Conservation (phyloP, 2,113 vertebrate species). For the Piprites chloris region DNA sequence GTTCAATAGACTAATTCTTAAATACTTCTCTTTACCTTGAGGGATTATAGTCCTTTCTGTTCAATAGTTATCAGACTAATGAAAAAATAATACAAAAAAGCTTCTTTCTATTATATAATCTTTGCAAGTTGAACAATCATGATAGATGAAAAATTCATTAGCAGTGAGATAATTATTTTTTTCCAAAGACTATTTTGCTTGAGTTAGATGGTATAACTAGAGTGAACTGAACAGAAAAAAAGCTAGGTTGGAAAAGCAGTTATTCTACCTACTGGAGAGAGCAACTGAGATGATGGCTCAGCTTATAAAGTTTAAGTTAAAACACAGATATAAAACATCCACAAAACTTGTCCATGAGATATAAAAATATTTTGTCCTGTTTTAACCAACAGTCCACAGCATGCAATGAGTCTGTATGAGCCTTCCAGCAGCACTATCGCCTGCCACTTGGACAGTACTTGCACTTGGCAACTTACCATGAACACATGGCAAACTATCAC, state of each 20-base stretch:
- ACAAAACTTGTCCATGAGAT: neutral
- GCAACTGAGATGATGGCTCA: neutral
- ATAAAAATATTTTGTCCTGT: neutral
- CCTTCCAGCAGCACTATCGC: neutral
- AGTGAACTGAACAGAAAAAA: neutral
- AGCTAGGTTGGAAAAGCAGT: neutral
- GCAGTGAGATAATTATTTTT: neutral
- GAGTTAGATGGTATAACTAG: neutral
- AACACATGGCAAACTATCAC: slow-evolving; percentile 17
- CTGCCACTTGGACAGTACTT: neutral
- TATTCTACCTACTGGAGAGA: neutral
- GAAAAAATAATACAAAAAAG: neutral
- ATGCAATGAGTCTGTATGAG: neutral
- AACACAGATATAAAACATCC: neutral
- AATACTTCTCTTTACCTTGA: neutral
- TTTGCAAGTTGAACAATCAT: neutral
- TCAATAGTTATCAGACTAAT: neutral
- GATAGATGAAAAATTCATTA: neutral
- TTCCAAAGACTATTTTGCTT: neutral
- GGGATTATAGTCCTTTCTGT: neutral
- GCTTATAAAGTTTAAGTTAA: neutral
- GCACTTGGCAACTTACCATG: neutral
- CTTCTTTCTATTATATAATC: neutral
- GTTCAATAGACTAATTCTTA: neutral
- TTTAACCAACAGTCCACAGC: neutral